These are phyloP conservation scores for Camponotus floridanus DNA, from an alignment of 1,140 invertebrate species.

Conservation along the genomic window DNA sequence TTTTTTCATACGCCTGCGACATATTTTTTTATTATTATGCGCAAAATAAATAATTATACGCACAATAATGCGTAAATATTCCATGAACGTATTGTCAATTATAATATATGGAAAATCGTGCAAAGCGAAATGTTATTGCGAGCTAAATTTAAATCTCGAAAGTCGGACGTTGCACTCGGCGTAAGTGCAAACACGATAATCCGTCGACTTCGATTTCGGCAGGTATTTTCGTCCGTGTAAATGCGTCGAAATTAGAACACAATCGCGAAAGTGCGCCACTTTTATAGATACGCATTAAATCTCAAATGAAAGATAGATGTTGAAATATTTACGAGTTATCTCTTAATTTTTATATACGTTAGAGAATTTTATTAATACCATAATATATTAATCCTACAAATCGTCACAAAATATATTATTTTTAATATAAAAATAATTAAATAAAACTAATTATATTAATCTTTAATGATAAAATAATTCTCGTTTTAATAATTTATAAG, in stretches of 20 bases:
- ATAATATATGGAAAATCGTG: conserved; percentile 16
- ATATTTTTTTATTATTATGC: background rate
- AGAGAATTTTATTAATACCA: background rate
- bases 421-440: background rate
- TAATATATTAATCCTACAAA: background rate
- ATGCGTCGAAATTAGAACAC: background rate
- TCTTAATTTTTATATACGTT: background rate
- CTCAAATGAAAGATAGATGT: background rate
- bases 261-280: background rate
- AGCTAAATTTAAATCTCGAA: conserved; percentile 56
- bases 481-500: background rate
- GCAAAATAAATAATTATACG: background rate
- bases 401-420: background rate
- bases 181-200: conserved; percentile 49
- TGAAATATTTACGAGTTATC: background rate
- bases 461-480: background rate
- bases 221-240: conserved; percentile 36
- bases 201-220: conserved; percentile 50
- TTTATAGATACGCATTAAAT: background rate
- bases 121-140: conserved; percentile 51
- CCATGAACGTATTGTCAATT: background rate
- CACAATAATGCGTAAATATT: background rate
- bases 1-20: background rate
- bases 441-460: background rate
- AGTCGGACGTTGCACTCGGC: conserved; percentile 56